Conservation (phyloP, 2,797 vertebrate genomes). For the Pseudomugil tenellus region DNA sequence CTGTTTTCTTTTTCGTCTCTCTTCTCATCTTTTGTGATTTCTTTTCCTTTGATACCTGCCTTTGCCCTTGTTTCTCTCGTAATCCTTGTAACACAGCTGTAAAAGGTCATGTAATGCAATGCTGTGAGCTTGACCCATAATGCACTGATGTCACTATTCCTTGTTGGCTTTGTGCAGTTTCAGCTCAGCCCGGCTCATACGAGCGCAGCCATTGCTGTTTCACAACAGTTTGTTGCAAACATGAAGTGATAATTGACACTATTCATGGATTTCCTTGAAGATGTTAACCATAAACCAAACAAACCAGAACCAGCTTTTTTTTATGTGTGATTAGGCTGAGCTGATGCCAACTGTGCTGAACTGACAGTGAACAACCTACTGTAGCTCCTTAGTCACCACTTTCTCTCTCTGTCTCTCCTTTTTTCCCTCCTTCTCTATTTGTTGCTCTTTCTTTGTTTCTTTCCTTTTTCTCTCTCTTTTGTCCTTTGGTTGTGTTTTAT, state of each 20-base stretch:
- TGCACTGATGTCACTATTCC: constrained; percentile 71
- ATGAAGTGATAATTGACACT: constrained; percentile 9
- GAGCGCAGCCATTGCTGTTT: not conserved
- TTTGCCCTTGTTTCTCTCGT: constrained; percentile 33
- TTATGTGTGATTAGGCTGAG: constrained; percentile 77
- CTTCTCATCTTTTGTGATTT: not conserved
- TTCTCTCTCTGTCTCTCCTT: constrained; percentile 85
- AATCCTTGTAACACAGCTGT: constrained; percentile 50
- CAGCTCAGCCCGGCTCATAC: constrained; percentile 56
- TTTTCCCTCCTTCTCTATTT: constrained; percentile 61
- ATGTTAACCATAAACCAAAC: constrained; percentile 10
- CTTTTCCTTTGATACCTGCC: not conserved
- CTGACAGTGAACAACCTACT: constrained; percentile 82
- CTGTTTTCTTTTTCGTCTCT: not conserved
- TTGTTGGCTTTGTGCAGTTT: constrained; percentile 70
- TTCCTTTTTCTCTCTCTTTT: constrained; percentile 74
- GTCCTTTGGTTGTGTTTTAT: constrained; percentile 91
- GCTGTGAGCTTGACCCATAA: constrained; percentile 70
- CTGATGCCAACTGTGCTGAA: constrained; percentile 82
- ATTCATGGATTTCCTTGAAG: not conserved
- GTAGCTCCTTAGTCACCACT: constrained; percentile 98
- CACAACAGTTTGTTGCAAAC: not conserved
- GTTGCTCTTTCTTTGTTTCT: constrained; percentile 52
- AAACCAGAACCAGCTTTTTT: constrained; percentile 22
- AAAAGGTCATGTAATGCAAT: constrained; percentile 51